Base-by-base conservation (phyloP, 2,888 invertebrate genomes). In the Oxycera nigricornis region DNA sequence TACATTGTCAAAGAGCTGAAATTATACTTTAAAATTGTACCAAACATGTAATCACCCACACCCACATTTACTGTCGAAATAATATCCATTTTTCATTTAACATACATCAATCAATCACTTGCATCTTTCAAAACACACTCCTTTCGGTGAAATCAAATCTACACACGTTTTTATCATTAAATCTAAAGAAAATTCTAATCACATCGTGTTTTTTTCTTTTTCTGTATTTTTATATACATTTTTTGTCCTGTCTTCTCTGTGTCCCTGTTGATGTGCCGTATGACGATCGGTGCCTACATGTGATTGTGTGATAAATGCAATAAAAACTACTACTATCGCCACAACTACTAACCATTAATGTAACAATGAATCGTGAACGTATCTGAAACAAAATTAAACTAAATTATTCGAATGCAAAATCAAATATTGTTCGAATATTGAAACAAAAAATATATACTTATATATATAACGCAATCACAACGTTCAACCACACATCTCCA, bases 401-500 rank as follows among this genome's bases (percentile, higher is more conserved):
- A n/a, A n/a, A n/a, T n/a, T n/a, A n/a, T n/a, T n/a, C n/a, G 31
- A 62, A 30, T 72, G 76, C 75, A 77, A 74, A 77, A 22, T 55
- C 59, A 30, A 59, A 59, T 14, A 59, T 26, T n/a, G 2, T 55
- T 24, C 76, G 24, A 73, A 78, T 78, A 78, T 76, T 73, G 68
- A 77, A 78, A 79, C 39, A 59, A 59, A 79, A 78, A 78, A 79
- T 75, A 73, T 77, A 55, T 72, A 73, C 61, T 35, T n/a, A n/a
- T n/a, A n/a, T n/a, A 52, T 35, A 59, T 50, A 20, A 30, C 31
- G 65, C 20, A 24, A 61, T 35, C 9, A 61, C 26, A 31, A 61
- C 24, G 26, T 61, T 61, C 61, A 31, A 70, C 70, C 20, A n/a
- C 94, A 95, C 65, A 24, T 55, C 72, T 59, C 50, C 94, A 95